These are phyloP conservation scores for Jordanella pulchra DNA, from an alignment of 2,797 vertebrate species.

Conservation along the genomic window DNA sequence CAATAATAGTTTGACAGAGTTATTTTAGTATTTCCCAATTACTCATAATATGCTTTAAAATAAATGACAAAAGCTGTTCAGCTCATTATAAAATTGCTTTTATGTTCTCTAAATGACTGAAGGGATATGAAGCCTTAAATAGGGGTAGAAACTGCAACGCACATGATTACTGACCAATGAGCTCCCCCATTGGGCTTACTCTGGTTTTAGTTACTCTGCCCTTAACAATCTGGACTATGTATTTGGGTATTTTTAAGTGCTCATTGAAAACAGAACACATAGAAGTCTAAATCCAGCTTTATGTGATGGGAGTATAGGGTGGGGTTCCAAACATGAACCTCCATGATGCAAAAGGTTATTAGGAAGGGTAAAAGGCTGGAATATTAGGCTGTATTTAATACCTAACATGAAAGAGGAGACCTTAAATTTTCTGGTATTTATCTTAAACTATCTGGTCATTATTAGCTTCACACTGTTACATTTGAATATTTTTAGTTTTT, in stretches of 20 bases:
- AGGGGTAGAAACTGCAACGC: background rate
- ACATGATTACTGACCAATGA: conserved; percentile 2
- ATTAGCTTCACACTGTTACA: background rate
- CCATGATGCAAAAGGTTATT: background rate
- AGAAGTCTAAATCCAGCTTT: background rate
- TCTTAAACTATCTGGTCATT: background rate
- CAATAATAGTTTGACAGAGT: too few relatives aligned
- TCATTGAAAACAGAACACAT: background rate
- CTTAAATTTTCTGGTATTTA: background rate
- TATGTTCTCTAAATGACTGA: conserved; percentile 1
- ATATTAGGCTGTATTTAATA: too few relatives aligned
- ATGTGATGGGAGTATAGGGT: background rate
- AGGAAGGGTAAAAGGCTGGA: too few relatives aligned
- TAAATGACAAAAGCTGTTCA: background rate
- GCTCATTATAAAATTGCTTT: background rate
- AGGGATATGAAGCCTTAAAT: background rate
- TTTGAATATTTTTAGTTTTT: background rate
- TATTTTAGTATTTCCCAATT: background rate
- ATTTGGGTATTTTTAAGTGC: background rate
- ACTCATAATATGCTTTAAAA: background rate
- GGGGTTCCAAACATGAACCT: background rate
- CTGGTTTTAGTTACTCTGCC: background rate
- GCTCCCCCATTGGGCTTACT: conserved; percentile 1
- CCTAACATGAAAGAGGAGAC: too few relatives aligned
- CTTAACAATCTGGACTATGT: conserved; percentile 1